A percentile compares a stretch with the other conserved stretches of the same genome.
phyloP scores from a whole-genome alignment of 2,888 invertebrate species.

The Hydroisotoma schaefferi region DNA sequence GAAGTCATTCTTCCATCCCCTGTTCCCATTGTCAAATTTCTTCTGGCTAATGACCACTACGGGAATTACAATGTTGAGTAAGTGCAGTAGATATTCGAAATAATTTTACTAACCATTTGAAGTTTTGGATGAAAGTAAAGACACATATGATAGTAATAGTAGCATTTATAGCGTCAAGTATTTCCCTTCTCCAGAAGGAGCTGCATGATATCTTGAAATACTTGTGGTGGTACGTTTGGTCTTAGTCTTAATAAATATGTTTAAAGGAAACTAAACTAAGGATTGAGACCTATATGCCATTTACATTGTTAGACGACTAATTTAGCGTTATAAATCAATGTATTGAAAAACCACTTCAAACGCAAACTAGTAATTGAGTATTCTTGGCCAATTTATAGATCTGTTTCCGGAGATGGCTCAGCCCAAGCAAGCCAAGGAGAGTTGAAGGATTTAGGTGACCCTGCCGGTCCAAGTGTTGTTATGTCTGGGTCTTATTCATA shows the following conservation, averaged over 20 bases:
- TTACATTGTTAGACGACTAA: too few relatives aligned
- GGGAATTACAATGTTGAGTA: conserved; percentile 41
- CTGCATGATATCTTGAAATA: too few relatives aligned
- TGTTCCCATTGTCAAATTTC: conserved; percentile 39
- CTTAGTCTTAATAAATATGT: background rate
- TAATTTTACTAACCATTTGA: background rate
- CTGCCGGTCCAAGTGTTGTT: conserved; percentile 25
- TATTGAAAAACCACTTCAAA: too few relatives aligned
- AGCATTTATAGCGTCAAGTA: too few relatives aligned
- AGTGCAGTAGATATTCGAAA: conserved; percentile 3
- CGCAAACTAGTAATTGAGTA: too few relatives aligned
- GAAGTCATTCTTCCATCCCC: too few relatives aligned
- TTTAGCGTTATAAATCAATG: too few relatives aligned
- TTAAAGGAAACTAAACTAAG: background rate
- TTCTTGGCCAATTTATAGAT: background rate
- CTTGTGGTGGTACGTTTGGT: too few relatives aligned
- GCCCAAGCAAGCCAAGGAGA: background rate
- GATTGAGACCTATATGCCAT: too few relatives aligned
- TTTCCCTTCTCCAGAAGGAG: too few relatives aligned
- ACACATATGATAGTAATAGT: too few relatives aligned
- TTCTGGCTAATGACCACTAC: conserved; percentile 27
- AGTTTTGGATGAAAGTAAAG: too few relatives aligned
- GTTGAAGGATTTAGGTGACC: conserved; percentile 22
- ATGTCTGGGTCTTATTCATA: conserved; percentile 20
- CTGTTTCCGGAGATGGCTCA: conserved; percentile 18